Percentiles rank a stretch among this genome's conserved stretches.
phyloP scores from a whole-genome alignment of 2,888 invertebrate species.

The Eilema caniola region DNA sequence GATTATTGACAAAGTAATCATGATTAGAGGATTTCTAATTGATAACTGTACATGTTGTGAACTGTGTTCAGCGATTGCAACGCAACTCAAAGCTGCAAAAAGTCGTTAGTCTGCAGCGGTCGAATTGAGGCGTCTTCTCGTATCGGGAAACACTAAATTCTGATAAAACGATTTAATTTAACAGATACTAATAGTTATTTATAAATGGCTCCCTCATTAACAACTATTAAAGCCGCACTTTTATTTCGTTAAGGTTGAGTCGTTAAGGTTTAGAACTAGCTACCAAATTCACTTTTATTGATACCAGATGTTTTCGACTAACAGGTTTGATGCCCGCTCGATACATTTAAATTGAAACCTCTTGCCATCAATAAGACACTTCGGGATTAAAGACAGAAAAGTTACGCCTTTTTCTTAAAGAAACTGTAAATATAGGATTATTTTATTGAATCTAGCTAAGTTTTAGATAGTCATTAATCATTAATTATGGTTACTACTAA shows the following conservation, averaged over 20 bases:
- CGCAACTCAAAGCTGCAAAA: slow-evolving; percentile 5
- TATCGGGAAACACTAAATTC: slow-evolving; percentile 50
- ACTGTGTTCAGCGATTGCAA: background rate
- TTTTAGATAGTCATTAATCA: too few species aligned
- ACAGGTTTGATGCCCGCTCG: background rate
- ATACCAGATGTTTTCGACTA: background rate
- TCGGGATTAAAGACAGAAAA: background rate
- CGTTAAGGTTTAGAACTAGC: slow-evolving; percentile 10
- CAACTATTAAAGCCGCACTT: slow-evolving; percentile 33
- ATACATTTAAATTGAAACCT: background rate
- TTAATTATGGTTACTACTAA: too few species aligned
- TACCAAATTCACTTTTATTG: slow-evolving; percentile 8
- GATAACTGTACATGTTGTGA: too few species aligned
- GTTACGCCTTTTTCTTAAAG: background rate
- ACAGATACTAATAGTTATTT: slow-evolving; percentile 47
- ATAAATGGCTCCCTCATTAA: slow-evolving; percentile 37
- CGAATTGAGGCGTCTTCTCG: slow-evolving; percentile 25
- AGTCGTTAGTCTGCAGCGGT: background rate
- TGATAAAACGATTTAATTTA: slow-evolving; percentile 46
- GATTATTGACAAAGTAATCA: too few species aligned
- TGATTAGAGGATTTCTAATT: too few species aligned
- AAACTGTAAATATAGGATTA: background rate
- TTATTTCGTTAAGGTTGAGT: slow-evolving; percentile 12
- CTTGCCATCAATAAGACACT: background rate
- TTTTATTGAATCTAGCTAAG: background rate